Base-by-base conservation (phyloP, 2,113 vertebrate genomes). In the Sylvilagus bachmani region DNA sequence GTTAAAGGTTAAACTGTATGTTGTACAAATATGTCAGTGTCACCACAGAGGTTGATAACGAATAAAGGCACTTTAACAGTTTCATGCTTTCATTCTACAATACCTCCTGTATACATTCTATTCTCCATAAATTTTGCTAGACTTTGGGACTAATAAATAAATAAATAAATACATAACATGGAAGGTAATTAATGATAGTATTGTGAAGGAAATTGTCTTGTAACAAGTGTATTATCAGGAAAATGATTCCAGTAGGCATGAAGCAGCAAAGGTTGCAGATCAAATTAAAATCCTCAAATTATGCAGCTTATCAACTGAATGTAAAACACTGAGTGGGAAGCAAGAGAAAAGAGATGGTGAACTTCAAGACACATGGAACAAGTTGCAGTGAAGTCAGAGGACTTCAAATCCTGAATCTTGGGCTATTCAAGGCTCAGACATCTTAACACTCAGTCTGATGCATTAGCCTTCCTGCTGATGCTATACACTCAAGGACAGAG, bases 371-470 rank as follows among this genome's bases (percentile, higher is more conserved):
- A 25, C 7, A 55, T 6, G 17, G 13, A 66, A 38, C 58, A 80
- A 4, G 1, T n/a, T 51, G 17, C 0, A 27, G 5, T 12, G 14
- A 64, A 6, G 22, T 29, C 12, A 22, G 5, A 86, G 1, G n/a
- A 27, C 13, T 51, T 81, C 27, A 1, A 2, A 51, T 3, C 10
- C 9, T 31, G 14, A 38, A 36, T 38, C 4, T 27, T 8, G 11
- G 25, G 3, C 1, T 16, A 11, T n/a, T n/a, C 4, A 10, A 1
- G 25, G 8, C 4, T 53, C 31, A 33, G 1, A 24, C 10, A 22
- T 25, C 19, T 11, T 6, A 49, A 62, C 5, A 2, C 7, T 66
- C 21, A 3, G 1, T 66, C 44, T 90, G 31, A 5, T 31, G 31
- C 2, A 1, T 5, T 5, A 0, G 0, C 27, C 31, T 69, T 91